phyloP scores from a whole-genome alignment of 1,140 invertebrate genomes.

The Melanaphis sacchari region DNA sequence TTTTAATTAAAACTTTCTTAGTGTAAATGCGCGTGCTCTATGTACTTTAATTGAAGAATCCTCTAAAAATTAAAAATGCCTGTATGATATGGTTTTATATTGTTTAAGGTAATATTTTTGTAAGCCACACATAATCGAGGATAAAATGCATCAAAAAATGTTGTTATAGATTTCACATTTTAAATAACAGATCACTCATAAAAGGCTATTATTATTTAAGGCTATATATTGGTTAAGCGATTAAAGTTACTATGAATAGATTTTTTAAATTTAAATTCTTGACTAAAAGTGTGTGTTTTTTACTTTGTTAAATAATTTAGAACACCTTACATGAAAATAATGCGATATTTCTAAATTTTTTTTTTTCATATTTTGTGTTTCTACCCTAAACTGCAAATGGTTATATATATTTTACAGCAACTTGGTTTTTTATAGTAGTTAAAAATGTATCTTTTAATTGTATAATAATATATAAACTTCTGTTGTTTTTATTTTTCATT shows the following conservation, averaged over 20 bases:
- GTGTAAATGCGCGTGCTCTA: neutral
- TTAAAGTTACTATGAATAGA: neutral
- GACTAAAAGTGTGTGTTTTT: neutral
- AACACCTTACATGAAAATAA: neutral
- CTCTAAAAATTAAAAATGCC: neutral
- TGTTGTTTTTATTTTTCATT: slow-evolving; percentile 36
- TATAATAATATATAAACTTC: neutral
- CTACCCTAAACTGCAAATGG: neutral
- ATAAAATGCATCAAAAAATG: neutral
- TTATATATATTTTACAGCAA: neutral
- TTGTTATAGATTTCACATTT: neutral
- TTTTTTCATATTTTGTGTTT: neutral
- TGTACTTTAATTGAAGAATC: neutral
- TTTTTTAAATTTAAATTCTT: neutral
- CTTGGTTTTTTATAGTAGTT: neutral
- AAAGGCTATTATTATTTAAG: neutral
- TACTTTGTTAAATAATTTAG: neutral
- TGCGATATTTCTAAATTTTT: neutral
- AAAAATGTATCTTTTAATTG: neutral
- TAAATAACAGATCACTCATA: neutral
- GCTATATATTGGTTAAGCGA: neutral
- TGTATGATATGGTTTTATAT: neutral
- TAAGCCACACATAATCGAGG: neutral
- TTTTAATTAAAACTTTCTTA: neutral
- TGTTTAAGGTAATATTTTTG: neutral